Conservation (phyloP, 1,140 invertebrate genomes). For the Acromyrmex charruanus region DNA sequence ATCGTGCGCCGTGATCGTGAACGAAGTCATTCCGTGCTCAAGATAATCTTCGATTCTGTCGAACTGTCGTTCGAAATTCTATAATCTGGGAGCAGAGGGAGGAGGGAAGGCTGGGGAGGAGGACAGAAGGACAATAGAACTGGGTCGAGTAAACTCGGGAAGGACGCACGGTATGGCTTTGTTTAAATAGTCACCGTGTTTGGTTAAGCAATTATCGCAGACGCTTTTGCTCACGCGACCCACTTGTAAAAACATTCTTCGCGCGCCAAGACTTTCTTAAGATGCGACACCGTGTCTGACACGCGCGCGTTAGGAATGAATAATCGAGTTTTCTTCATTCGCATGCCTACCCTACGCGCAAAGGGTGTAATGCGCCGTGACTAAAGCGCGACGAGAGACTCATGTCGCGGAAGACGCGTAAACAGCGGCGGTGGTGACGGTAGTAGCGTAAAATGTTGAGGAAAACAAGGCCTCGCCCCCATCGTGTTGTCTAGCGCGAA, state of each 20-base stretch:
- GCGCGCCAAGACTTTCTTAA: conserved; percentile 20
- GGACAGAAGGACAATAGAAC: conserved; percentile 21
- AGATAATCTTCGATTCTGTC: conserved; percentile 35
- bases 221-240: conserved; percentile 3
- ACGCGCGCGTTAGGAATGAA: conserved; percentile 35
- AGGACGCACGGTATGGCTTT: neutral
- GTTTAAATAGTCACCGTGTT: conserved; percentile 42
- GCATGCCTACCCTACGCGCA: conserved; percentile 44
- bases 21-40: conserved; percentile 5
- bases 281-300: conserved; percentile 13
- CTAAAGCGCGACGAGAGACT: conserved; percentile 32
- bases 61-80: conserved; percentile 21
- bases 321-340: conserved; percentile 50
- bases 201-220: conserved; percentile 30
- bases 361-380: conserved; percentile 61
- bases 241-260: conserved; percentile 43
- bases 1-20: conserved; percentile 17
- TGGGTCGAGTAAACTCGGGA: conserved; percentile 18
- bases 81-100: neutral
- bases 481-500: conserved; percentile 5
- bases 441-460: conserved; percentile 23
- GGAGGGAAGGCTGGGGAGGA: neutral
- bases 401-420: conserved; percentile 58
- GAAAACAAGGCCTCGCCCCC: conserved; percentile 19
- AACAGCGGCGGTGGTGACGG: conserved; percentile 31